Conservation (phyloP, 1,140 invertebrate genomes). For the Batillaria attramentaria region DNA sequence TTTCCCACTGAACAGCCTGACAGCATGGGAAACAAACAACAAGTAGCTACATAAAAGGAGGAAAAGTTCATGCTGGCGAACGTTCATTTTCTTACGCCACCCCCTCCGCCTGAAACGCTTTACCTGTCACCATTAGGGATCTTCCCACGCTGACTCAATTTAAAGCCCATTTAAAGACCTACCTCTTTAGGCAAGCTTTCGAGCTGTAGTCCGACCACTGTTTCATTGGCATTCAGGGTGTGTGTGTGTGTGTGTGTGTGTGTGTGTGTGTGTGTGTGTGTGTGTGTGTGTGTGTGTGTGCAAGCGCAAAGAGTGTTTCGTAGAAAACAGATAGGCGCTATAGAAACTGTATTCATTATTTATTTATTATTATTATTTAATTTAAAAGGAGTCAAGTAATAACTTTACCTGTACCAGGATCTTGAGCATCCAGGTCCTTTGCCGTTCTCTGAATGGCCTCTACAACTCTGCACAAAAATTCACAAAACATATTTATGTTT, state of each 20-base stretch:
- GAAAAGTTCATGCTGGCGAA: neutral
- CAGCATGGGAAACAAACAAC: neutral
- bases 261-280: neutral
- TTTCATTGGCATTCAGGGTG: too few relatives aligned
- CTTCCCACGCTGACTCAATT: too few relatives aligned
- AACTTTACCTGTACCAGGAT: conserved; percentile 70
- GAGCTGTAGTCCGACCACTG: too few relatives aligned
- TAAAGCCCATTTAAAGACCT: too few relatives aligned
- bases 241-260: neutral
- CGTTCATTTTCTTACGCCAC: too few relatives aligned
- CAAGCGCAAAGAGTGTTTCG: too few relatives aligned
- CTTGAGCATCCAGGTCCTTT: conserved; percentile 69
- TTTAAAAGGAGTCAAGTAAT: conserved; percentile 61
- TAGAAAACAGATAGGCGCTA: too few relatives aligned
- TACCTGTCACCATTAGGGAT: too few relatives aligned
- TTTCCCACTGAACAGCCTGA: neutral
- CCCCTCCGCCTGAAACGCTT: too few relatives aligned
- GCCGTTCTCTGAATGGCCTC: conserved; percentile 51
- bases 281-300: neutral
- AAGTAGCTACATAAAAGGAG: conserved; percentile 7
- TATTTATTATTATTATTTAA: neutral
- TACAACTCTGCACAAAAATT: conserved; percentile 55
- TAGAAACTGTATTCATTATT: too few relatives aligned
- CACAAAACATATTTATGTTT: neutral
- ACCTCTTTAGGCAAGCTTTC: too few relatives aligned